A percentile compares a stretch with the other conserved stretches of the same genome.
Evolutionary conservation across 2,797 vertebrate genomes (phyloP).

Genomic region (Ctenopoma multispine): DNA sequence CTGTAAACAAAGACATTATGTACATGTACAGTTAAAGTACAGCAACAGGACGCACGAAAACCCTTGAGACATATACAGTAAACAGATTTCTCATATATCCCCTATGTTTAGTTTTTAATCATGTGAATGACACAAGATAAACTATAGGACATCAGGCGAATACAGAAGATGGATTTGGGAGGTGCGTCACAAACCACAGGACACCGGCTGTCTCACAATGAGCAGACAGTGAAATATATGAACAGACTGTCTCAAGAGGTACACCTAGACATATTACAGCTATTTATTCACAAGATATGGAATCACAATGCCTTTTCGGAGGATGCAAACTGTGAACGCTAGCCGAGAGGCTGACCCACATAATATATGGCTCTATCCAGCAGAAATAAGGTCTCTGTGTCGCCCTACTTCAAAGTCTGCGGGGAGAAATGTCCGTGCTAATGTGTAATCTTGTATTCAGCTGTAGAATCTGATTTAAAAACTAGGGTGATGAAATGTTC

Average conservation of each 20-base stretch:
- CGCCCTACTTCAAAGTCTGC: slow-evolving; percentile 59
- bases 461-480: slow-evolving; percentile 41
- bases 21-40: not conserved
- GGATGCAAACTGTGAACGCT: slow-evolving; percentile 63
- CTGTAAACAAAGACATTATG: slow-evolving; percentile 9
- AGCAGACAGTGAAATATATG: slow-evolving; percentile 43
- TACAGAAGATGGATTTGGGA: slow-evolving; percentile 15
- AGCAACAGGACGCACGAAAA: not conserved
- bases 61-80: slow-evolving; percentile 21
- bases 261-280: slow-evolving; percentile 43
- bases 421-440: slow-evolving; percentile 42
- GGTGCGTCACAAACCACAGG: slow-evolving; percentile 50
- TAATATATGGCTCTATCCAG: slow-evolving; percentile 56
- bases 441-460: slow-evolving; percentile 45
- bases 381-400: slow-evolving; percentile 71
- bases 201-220: slow-evolving; percentile 36
- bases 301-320: slow-evolving; percentile 46
- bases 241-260: slow-evolving; percentile 63
- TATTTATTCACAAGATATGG: slow-evolving; percentile 58
- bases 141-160: slow-evolving; percentile 8
- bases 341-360: slow-evolving; percentile 66
- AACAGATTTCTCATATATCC: slow-evolving; percentile 18
- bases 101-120: slow-evolving; percentile 14
- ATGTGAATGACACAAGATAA: slow-evolving; percentile 25
- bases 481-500: slow-evolving; percentile 11